phyloP scores from a whole-genome alignment of 2,888 invertebrate genomes.

The Tipula helvola region DNA sequence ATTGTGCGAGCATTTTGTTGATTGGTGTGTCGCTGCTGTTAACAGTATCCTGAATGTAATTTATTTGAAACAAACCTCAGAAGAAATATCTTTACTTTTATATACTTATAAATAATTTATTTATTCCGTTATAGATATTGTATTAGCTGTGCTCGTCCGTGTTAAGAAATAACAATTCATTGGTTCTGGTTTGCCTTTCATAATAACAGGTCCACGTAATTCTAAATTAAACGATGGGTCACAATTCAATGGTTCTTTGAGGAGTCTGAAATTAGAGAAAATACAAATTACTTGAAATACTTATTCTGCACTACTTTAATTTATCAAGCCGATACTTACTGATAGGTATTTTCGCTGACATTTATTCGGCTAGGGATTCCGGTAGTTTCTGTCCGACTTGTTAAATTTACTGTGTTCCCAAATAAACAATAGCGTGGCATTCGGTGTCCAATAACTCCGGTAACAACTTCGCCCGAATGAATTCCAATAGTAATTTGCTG shows the following conservation, averaged over 20 bases:
- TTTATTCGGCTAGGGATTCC: conserved; percentile 80
- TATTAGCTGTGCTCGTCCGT: conserved; percentile 20
- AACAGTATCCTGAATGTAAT: neutral
- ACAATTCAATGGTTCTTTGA: conserved; percentile 46
- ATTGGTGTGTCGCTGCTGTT: too few species aligned
- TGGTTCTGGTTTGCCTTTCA: conserved; percentile 90
- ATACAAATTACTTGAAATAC: neutral
- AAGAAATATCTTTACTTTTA: neutral
- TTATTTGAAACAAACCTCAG: neutral
- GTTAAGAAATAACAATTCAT: conserved; percentile 88
- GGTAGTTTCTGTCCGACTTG: conserved; percentile 87
- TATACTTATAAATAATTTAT: neutral
- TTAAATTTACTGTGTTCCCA: conserved; percentile 88
- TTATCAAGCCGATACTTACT: conserved; percentile 40
- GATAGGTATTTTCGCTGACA: conserved; percentile 84
- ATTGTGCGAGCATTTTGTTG: neutral
- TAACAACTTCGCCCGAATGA: conserved; percentile 88
- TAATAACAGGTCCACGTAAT: conserved; percentile 74
- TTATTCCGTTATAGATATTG: neutral
- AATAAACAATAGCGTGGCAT: conserved; percentile 91
- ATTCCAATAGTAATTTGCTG: conserved; percentile 90
- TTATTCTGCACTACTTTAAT: neutral
- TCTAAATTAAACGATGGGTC: conserved; percentile 76
- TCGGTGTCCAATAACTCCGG: conserved; percentile 86
- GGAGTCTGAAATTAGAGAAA: neutral